Base-by-base conservation (phyloP, 2,888 invertebrate species). In the Aleiodes testaceus region DNA sequence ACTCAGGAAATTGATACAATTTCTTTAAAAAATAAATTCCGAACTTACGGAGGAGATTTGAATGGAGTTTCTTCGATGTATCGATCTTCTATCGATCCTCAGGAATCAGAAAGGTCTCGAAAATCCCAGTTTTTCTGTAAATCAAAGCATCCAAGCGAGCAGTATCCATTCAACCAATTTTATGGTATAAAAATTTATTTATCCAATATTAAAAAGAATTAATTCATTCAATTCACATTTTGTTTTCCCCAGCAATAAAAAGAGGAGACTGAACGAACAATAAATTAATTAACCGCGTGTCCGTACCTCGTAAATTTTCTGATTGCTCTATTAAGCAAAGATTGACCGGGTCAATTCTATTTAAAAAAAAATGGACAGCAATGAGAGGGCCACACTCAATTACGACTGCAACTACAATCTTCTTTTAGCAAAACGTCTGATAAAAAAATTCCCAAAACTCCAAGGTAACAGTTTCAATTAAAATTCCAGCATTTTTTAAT, bases 391-490 rank as follows among this genome's bases (percentile, higher is more conserved):
- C 6, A 78, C 76, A 14, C 67, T 80, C 69, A 79, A 80, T 74
- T 90, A 90, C 81, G 89, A 90, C 76, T 90, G 88, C 79, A 90
- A 90, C 81, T 88, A 89, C 77, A 89, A 90, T 76, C 86, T 90
- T 80, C 88, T 89, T 74, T 79, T 89, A 70, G 88, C 89, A 0
- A 89, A 89, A 77, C 85, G 86, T 7, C 82, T 88, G 77, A 79
- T 90, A 47, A 83, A 86, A 3, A 89, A 89, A 75, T 80, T 90
- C 66, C 77, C 81, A 20, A 80, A 75, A 30, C 61, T 80, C 66
- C 79, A 77, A 74, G 87, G 87, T 86, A 79, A 74, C 20, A 36
- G 4, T 3, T 53, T 12, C n/a, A n/a, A 36, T 1, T 26, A 6
- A 9, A 36, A 36, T 9, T 36, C 36, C 11, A 36, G 2, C 2